Base-by-base conservation (phyloP, 2,797 vertebrate species). In the Morus bassanus region DNA sequence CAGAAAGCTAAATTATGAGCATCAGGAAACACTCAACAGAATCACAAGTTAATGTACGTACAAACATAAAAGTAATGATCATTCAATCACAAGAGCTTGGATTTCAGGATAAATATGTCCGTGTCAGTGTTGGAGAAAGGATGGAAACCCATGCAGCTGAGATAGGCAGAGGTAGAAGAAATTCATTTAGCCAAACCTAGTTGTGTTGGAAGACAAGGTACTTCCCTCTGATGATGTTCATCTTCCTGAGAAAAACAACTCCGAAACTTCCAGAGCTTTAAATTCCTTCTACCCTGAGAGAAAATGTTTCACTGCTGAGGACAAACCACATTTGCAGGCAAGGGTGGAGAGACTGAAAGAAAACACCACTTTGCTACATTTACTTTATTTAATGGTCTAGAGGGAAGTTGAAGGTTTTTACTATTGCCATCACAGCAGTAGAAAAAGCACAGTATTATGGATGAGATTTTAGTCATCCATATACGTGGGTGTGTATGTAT, bases 281-380 rank as follows among this genome's bases (percentile, higher is more conserved):
- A 48, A 81, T 73, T 95, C 54, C 30, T 57, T 88, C 13, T 13
- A 79, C 31, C 1, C 1, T 2, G 18, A 50, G 12, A 65, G 46
- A 76, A 51, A 53, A 13, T 64, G 46, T 77, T 92, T 91, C 27
- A 53, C 43, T 61, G 25, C 59, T 91, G n/a, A 63, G 43, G 51
- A 64, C 59, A 94, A 95, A 73, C 17, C 35, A 61, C 13, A 65
- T 84, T 72, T 79, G n/a, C 59, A 94, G 77, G 19, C 80, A 90
- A 79, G 51, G 35, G 25, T 45, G 39, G 63, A 65, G 67, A 91
- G 9, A 68, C n/a, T 35, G 51, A 73, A 92, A 46, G 45, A 78
- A 85, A 95, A 35, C 41, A 86, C 31, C 41, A 30, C 39, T 33
- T 50, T 81, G 31, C 18, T 84, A 13, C 43, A 37, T 80, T 93